phyloP scores from a whole-genome alignment of 2,113 vertebrate species.

The Chaetorhynchus papuensis region DNA sequence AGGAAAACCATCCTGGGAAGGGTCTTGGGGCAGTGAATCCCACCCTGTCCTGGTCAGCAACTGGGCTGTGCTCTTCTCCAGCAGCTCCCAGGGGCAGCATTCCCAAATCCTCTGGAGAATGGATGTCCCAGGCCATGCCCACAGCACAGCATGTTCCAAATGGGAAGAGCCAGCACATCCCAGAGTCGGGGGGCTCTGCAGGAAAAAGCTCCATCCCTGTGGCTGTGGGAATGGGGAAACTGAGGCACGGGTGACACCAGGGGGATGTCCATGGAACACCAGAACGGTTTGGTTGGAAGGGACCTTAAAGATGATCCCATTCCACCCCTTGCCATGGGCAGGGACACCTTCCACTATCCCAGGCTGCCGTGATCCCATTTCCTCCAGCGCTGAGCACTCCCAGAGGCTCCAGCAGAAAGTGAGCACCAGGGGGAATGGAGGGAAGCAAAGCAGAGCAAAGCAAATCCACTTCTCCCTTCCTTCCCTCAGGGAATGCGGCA shows the following conservation, averaged over 20 bases:
- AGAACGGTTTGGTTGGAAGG: not conserved
- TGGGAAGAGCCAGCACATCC: fast-evolving
- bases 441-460: not conserved
- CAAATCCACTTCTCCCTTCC: not conserved
- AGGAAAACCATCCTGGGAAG: not conserved
- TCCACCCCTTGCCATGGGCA: fast-evolving
- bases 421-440: fast-evolving
- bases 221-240: not conserved
- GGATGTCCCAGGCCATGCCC: not conserved
- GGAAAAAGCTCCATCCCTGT: fast-evolving
- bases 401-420: not conserved
- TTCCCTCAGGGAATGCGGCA: fast-evolving
- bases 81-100: not conserved
- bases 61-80: not conserved
- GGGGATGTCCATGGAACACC: too few relatives aligned
- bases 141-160: fast-evolving
- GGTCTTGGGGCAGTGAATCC: not conserved
- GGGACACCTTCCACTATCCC: not conserved
- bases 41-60: not conserved
- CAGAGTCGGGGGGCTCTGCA: fast-evolving
- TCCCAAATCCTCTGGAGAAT: not conserved
- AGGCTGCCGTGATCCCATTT: not conserved
- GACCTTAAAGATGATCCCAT: not conserved
- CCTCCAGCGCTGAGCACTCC: fast-evolving
- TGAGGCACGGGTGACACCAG: not conserved